phyloP scores from a whole-genome alignment of 2,797 vertebrate genomes.

The Agapornis canus region DNA sequence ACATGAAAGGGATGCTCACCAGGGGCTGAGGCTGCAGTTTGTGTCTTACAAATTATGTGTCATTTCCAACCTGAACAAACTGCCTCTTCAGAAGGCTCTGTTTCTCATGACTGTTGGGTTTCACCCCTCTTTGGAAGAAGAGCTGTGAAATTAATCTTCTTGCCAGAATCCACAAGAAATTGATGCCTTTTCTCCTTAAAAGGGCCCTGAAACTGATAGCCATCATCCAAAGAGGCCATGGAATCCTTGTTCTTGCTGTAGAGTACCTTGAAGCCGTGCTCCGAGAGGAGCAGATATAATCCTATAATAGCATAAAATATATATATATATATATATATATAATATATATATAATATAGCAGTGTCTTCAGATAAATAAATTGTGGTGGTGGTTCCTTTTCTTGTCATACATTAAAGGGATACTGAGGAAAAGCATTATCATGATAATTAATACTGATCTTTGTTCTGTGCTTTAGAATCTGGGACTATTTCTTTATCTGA shows the following conservation, averaged over 20 bases:
- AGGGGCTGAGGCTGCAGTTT: not conserved
- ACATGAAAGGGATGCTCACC: not conserved
- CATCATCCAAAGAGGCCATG: not conserved
- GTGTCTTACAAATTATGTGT: not conserved
- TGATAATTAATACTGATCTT: not conserved
- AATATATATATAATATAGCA: too few species aligned
- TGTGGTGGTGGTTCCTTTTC: not conserved
- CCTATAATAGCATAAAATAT: not conserved
- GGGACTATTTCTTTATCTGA: not conserved
- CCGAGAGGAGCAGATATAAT: not conserved
- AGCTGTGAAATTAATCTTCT: not conserved
- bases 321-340: too few species aligned
- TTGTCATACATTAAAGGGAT: not conserved
- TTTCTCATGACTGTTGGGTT: not conserved
- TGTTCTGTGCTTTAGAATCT: not conserved
- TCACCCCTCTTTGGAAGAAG: not conserved
- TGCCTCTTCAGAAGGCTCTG: not conserved
- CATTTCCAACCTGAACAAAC: not conserved
- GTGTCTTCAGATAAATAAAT: not conserved
- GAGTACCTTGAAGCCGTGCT: accelerated
- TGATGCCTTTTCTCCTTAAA: not conserved
- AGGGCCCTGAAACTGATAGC: not conserved
- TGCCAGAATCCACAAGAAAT: not conserved
- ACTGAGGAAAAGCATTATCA: not conserved
- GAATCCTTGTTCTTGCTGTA: not conserved